These are phyloP conservation scores for Actinia tenebrosa DNA, from an alignment of 64 coral and sea anemone species.

Conservation along the genomic window DNA sequence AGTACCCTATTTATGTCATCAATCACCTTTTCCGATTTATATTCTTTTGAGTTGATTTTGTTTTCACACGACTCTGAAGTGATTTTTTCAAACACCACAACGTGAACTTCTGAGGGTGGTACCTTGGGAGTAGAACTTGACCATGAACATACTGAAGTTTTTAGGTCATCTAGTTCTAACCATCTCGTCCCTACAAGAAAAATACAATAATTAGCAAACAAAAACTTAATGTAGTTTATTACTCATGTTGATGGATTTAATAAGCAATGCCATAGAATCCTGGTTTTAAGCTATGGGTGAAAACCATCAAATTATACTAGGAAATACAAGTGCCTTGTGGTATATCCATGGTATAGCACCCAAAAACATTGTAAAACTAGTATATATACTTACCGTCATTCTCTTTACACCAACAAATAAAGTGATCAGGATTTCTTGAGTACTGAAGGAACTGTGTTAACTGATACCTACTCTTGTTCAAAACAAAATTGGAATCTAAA, in stretches of 20 bases:
- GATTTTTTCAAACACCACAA: slow-evolving; percentile 75
- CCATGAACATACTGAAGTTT: slow-evolving; percentile 46
- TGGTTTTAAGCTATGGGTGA: no score
- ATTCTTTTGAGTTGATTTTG: neutral
- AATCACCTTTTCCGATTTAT: neutral
- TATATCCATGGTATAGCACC: no score
- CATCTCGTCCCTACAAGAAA: slow-evolving; percentile 55
- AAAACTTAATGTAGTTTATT: neutral
- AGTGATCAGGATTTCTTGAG: slow-evolving; percentile 75
- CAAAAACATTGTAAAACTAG: no score
- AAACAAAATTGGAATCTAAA: slow-evolving; percentile 42
- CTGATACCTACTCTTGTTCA: slow-evolving; percentile 24
- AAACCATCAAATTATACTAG: no score
- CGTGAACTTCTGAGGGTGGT: slow-evolving; percentile 50
- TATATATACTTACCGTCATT: slow-evolving; percentile 48
- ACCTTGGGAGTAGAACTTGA: slow-evolving; percentile 5
- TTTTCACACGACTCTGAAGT: neutral
- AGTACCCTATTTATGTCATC: neutral
- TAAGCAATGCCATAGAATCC: no score
- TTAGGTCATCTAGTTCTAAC: slow-evolving; percentile 87
- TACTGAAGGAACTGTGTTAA: slow-evolving; percentile 83
- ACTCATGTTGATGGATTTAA: no score
- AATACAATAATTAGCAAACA: neutral
- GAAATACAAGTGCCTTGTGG: no score
- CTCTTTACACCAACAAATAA: slow-evolving; percentile 77